These are phyloP conservation scores for Aleiodes sp. DNA, from an alignment of 1,140 invertebrate genomes.

Conservation along the genomic window DNA sequence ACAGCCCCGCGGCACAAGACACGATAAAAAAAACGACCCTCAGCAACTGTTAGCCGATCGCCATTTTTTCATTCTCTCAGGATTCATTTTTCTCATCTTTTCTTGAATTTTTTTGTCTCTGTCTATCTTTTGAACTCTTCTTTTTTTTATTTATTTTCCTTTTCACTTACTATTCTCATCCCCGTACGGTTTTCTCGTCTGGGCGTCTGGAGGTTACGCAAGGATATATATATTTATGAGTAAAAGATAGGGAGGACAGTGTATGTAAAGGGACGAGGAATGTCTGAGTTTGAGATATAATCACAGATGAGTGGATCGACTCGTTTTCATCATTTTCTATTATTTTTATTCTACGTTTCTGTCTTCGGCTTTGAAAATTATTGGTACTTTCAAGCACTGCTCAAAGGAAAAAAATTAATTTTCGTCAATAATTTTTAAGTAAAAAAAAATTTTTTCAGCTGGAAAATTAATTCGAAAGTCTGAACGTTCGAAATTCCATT, in stretches of 20 bases:
- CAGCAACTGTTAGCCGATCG: not conserved
- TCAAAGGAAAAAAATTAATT: too few species aligned
- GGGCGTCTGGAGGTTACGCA: slow-evolving; percentile 16
- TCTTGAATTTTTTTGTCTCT: too few species aligned
- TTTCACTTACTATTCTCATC: slow-evolving; percentile 6
- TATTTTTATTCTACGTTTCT: not conserved
- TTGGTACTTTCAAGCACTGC: slow-evolving; percentile 16
- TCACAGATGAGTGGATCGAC: slow-evolving; percentile 20
- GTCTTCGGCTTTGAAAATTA: not conserved
- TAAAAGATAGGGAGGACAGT: not conserved
- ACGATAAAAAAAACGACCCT: slow-evolving; percentile 9
- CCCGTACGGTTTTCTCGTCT: not conserved
- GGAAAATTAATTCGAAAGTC: too few species aligned
- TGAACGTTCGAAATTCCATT: too few species aligned
- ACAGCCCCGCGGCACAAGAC: not conserved
- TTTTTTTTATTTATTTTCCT: not conserved
- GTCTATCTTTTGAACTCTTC: not conserved
- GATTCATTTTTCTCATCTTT: slow-evolving; percentile 8
- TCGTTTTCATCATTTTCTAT: not conserved
- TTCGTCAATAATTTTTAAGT: too few species aligned
- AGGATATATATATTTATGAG: slow-evolving; percentile 11
- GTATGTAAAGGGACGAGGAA: not conserved
- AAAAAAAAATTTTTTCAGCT: too few species aligned
- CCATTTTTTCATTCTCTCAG: slow-evolving; percentile 10
- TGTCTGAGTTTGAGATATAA: slow-evolving; percentile 8